Base-by-base conservation (phyloP, 2,797 vertebrate species). In the Rhynchotus rufescens region DNA sequence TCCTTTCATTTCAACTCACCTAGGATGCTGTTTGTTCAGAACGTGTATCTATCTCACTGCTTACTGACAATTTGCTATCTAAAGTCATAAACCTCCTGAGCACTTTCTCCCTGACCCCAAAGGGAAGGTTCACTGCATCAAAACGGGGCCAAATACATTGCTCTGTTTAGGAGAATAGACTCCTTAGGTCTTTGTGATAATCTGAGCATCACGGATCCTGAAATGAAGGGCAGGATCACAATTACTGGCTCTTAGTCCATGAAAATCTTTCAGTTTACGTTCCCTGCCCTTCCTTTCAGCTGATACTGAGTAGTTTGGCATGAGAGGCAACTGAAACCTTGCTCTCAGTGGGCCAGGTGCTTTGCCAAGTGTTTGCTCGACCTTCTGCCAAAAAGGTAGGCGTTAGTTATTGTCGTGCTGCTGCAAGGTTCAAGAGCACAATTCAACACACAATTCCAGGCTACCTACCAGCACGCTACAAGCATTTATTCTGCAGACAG, bases 101-200 rank as follows among this genome's bases (percentile, higher is more conserved):
- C 77, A 52, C 54, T 86, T 91, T 84, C 62, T 88, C 30, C 21
- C 26, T 86, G 86, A 72, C 44, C 77, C 83, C 36, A 15, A 30
- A 54, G 28, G 57, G 49, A 59, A 64, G 32, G 26, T 74, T 83
- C 82, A 7, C 40, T 75, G 26, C 1, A 0, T 74, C 79, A 89
- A 90, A 82, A 5, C 30, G 14, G 26, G 22, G 60, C 67, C 65
- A 86, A 86, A 69, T 12, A 30, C 47, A 38, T 80, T 34, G 67
- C 23, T 25, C n/a, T 2, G 0, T 62, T 62, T 38, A 74, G 38
- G 38, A 67, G 30, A 42, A 28, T 0, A 0, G 9, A 57, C 52
- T 66, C 16, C 61, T 83, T 69, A 51, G 42, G 16, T 83, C 9
- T 78, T 64, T 82, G 61, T 67, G 82, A 54, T 84, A 79, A 86